A percentile compares a stretch with the other conserved stretches of the same genome.
Evolutionary conservation across 2,797 vertebrate genomes (phyloP).

Genomic region (Microctenopoma lineatum): DNA sequence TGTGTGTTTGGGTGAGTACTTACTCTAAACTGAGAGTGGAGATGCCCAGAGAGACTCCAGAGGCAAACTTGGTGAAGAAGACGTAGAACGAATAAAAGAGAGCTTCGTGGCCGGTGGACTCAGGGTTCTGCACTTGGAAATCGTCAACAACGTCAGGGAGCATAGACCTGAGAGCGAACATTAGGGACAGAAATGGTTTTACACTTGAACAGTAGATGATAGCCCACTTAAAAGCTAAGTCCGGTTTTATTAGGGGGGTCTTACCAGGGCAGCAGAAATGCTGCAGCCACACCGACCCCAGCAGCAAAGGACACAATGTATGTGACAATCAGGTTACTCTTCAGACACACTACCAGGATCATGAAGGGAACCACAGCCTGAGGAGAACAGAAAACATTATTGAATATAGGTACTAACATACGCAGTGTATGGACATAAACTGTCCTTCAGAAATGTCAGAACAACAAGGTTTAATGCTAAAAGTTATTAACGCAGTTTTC

Average conservation of each 20-base stretch:
- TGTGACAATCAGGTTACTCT: conserved; percentile 88
- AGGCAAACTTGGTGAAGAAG: conserved; percentile 98
- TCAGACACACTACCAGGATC: conserved; percentile 85
- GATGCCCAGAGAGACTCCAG: conserved; percentile 94
- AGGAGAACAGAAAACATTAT: conserved; percentile 24
- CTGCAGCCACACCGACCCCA: conserved; percentile 91
- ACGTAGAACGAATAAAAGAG: conserved; percentile 99
- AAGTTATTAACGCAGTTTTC: neutral
- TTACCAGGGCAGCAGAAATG: conserved; percentile 96
- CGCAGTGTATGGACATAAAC: neutral
- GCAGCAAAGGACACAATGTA: conserved; percentile 91
- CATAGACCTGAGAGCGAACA: conserved; percentile 89
- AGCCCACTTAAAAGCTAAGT: neutral
- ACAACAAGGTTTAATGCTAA: too few species aligned
- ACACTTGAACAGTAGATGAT: neutral
- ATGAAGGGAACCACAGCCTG: conserved; percentile 95
- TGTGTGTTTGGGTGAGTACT: conserved; percentile 68
- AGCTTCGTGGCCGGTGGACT: conserved; percentile 89
- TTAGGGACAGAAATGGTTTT: neutral
- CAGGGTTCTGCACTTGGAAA: conserved; percentile 92
- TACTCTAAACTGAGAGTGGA: conserved; percentile 97
- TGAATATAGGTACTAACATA: too few species aligned
- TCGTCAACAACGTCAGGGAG: conserved; percentile 95
- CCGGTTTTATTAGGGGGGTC: conserved; percentile 17
- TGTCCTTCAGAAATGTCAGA: neutral